phyloP scores from a whole-genome alignment of 2,888 invertebrate species.

The Lagria hirta region DNA sequence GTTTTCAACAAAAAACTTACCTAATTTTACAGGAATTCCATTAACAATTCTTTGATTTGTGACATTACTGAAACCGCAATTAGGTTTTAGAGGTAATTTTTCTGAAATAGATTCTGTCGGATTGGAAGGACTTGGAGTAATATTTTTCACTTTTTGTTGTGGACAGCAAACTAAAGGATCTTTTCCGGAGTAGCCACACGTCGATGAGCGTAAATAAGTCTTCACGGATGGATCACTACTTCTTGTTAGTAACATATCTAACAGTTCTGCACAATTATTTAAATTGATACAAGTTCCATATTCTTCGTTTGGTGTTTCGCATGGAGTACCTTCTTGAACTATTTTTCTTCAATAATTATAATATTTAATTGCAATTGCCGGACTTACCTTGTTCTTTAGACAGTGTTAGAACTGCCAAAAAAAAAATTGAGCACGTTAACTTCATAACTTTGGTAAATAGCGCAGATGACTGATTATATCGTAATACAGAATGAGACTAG shows the following conservation, averaged over 20 bases:
- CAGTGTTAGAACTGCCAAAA: not conserved
- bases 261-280: slow-evolving; percentile 56
- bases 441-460: slow-evolving; percentile 1
- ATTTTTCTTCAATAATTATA: slow-evolving; percentile 1
- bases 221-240: slow-evolving; percentile 55
- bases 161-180: slow-evolving; percentile 69
- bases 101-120: not conserved
- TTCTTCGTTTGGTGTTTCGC: slow-evolving; percentile 56
- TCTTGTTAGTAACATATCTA: slow-evolving; percentile 55
- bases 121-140: slow-evolving; percentile 1
- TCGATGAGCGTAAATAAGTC: slow-evolving; percentile 61
- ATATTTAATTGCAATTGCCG: slow-evolving; percentile 1
- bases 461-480: slow-evolving; percentile 15
- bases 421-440: too few relatives aligned
- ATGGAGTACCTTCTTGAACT: slow-evolving; percentile 45
- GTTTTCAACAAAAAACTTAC: slow-evolving; percentile 49
- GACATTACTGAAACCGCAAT: slow-evolving; percentile 66
- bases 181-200: slow-evolving; percentile 68
- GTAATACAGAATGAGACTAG: slow-evolving; percentile 16
- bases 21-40: slow-evolving; percentile 66
- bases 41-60: slow-evolving; percentile 69
- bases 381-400: slow-evolving; percentile 2
- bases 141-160: slow-evolving; percentile 16
- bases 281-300: slow-evolving; percentile 60
- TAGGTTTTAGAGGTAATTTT: slow-evolving; percentile 49